These are phyloP conservation scores for Hipparchia sbordonii DNA, from an alignment of 2,888 invertebrate genomes.

Conservation along the genomic window DNA sequence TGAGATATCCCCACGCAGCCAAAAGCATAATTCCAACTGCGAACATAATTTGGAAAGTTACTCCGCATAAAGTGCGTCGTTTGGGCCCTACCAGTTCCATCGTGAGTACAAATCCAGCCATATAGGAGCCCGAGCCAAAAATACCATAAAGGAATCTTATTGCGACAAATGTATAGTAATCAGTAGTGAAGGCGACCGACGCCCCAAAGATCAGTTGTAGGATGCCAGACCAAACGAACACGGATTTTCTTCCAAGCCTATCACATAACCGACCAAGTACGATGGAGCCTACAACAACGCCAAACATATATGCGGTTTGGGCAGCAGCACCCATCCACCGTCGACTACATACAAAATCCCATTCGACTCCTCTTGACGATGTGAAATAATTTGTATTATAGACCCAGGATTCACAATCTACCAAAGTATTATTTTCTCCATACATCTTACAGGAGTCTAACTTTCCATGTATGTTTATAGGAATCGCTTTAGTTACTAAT, in stretches of 20 bases:
- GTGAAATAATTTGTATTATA: slow-evolving; percentile 89
- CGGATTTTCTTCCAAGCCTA: slow-evolving; percentile 89
- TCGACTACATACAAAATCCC: slow-evolving; percentile 90
- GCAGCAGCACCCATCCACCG: slow-evolving; percentile 93
- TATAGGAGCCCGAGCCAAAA: slow-evolving; percentile 91
- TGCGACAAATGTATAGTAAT: slow-evolving; percentile 87
- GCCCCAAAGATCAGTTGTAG: slow-evolving; percentile 87
- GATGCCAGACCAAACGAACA: slow-evolving; percentile 90
- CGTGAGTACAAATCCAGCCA: slow-evolving; percentile 86
- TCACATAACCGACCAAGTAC: slow-evolving; percentile 91
- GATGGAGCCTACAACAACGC: slow-evolving; percentile 91
- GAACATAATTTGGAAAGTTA: slow-evolving; percentile 91
- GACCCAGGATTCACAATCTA: slow-evolving; percentile 82
- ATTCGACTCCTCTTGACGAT: slow-evolving; percentile 90
- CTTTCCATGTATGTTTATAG: slow-evolving; percentile 79
- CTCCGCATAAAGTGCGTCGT: slow-evolving; percentile 90
- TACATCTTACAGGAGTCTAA: slow-evolving; percentile 85
- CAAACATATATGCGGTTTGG: slow-evolving; percentile 92
- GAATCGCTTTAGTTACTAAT: slow-evolving; percentile 80
- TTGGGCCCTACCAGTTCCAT: slow-evolving; percentile 93
- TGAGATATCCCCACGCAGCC: slow-evolving; percentile 91
- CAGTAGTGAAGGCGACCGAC: slow-evolving; percentile 89
- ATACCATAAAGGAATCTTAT: slow-evolving; percentile 89
- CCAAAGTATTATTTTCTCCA: slow-evolving; percentile 63
- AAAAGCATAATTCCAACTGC: slow-evolving; percentile 91